Percentiles rank a stretch among this genome's conserved stretches.
Conservation (phyloP, 2,113 vertebrate genomes). For the Sphyrna mokarran region DNA sequence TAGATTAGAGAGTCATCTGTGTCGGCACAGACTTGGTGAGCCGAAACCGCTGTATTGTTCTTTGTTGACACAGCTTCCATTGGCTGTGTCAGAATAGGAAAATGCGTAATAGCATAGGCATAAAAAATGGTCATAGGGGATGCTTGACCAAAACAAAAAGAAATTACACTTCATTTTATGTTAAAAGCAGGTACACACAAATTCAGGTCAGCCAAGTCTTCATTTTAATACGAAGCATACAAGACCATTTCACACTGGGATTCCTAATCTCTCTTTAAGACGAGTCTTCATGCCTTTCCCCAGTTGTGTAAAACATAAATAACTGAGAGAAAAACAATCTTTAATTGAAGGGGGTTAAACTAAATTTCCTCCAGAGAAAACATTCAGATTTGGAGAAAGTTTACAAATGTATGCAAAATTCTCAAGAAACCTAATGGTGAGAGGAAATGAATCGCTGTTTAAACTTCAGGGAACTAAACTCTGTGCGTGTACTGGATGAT, state of each 20-base stretch:
- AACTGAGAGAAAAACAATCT: neutral
- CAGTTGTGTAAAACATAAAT: neutral
- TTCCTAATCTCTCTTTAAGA: neutral
- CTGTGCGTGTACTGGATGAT: no score
- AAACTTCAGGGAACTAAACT: neutral
- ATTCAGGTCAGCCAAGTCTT: neutral
- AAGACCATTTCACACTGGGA: neutral
- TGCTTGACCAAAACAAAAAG: neutral
- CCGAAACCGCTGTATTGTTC: no score
- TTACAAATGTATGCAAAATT: neutral
- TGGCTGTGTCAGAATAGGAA: neutral
- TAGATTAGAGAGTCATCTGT: no score
- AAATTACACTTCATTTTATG: neutral
- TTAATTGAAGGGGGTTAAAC: neutral
- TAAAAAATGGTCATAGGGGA: neutral
- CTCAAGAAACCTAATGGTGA: neutral
- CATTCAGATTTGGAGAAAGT: neutral
- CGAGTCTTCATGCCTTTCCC: constrained; percentile 2
- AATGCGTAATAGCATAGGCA: neutral
- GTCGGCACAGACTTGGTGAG: no score
- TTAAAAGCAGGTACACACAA: neutral
- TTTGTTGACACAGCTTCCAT: neutral
- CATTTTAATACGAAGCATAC: neutral
- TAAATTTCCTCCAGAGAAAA: neutral
- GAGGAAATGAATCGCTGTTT: neutral